These are phyloP conservation scores for Sorex fumeus DNA, from an alignment of 2,113 vertebrate genomes.

Conservation along the genomic window DNA sequence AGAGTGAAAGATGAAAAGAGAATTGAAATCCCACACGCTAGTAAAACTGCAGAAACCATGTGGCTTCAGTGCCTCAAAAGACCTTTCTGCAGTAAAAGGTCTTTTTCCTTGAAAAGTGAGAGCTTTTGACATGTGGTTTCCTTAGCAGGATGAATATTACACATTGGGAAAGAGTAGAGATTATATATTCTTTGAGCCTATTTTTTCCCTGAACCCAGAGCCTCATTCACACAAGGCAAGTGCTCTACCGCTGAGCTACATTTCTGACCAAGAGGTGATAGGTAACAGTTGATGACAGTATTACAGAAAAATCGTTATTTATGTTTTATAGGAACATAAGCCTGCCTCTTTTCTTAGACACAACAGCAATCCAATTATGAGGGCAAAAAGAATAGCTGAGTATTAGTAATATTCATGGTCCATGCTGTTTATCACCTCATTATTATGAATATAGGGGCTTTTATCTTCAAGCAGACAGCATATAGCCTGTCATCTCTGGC, in stretches of 20 bases:
- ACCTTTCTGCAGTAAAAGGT: not conserved
- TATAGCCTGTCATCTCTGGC: conserved; percentile 71
- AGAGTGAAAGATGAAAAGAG: conserved; percentile 9
- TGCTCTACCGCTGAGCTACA: too few species aligned
- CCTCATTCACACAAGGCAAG: too few species aligned
- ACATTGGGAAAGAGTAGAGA: conserved; percentile 17
- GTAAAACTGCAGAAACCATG: not conserved
- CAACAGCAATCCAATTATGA: conserved; percentile 43
- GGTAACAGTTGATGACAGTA: conserved; percentile 24
- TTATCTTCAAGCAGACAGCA: conserved; percentile 73
- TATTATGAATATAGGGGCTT: conserved; percentile 11
- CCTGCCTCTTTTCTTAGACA: conserved; percentile 22
- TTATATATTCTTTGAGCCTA: conserved; percentile 35
- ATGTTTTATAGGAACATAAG: conserved; percentile 62
- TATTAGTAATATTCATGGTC: conserved; percentile 32
- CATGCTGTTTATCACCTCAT: conserved; percentile 43
- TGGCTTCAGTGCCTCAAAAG: not conserved
- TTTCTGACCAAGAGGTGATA: not conserved
- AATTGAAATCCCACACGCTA: not conserved
- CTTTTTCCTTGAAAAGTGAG: conserved; percentile 27
- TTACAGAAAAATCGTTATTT: conserved; percentile 46
- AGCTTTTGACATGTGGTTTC: not conserved
- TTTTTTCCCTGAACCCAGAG: too few species aligned
- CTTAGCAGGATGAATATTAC: not conserved
- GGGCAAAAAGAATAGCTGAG: conserved; percentile 43